Percentiles rank a stretch among this genome's conserved stretches.
Evolutionary conservation across 2,113 vertebrate species (phyloP).

Genomic region (Otis tarda): DNA sequence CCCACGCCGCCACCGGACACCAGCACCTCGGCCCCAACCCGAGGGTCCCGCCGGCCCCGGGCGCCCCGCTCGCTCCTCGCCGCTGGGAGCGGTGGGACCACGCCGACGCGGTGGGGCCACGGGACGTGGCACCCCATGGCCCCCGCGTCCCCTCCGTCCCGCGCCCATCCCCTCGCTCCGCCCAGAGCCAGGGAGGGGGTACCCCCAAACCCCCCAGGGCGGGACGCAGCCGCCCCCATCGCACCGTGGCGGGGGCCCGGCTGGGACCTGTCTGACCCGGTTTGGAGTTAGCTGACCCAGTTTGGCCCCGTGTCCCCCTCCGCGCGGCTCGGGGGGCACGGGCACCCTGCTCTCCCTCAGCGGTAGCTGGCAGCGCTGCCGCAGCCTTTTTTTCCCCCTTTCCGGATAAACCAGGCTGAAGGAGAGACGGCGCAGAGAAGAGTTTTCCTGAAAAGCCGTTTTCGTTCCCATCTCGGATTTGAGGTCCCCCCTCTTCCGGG

Average conservation of each 20-base stretch:
- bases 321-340: accelerated
- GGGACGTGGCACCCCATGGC: background rate
- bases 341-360: accelerated
- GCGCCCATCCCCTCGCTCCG: background rate
- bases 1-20: no score
- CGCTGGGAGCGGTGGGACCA: background rate
- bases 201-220: accelerated
- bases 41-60: no score
- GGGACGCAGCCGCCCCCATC: background rate
- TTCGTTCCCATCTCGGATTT: background rate
- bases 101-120: accelerated
- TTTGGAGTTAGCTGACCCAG: background rate
- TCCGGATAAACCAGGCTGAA: background rate
- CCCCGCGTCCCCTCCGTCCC: accelerated
- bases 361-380: background rate
- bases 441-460: background rate
- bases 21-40: no score
- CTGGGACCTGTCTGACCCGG: background rate
- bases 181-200: background rate
- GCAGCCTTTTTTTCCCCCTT: background rate
- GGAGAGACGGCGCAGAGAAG: background rate
- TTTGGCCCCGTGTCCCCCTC: background rate
- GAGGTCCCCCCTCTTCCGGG: background rate
- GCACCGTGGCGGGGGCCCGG: accelerated
- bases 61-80: no score